Base-by-base conservation (phyloP, 1,140 invertebrate genomes). In the Brachionus calyciflorus region DNA sequence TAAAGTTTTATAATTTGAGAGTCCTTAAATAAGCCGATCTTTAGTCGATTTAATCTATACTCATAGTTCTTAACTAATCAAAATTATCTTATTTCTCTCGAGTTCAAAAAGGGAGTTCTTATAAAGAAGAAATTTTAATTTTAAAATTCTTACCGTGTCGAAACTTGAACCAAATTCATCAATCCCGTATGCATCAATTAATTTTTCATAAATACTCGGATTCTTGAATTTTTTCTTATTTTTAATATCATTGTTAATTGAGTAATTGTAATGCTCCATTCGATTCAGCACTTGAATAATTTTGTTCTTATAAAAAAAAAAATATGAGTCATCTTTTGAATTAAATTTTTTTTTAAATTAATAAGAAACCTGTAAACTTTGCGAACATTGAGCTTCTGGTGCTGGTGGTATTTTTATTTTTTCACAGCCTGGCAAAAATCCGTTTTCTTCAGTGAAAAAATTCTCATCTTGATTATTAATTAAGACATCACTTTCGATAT, bases 101-200 rank as follows among this genome's bases (percentile, higher is more conserved):
- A n/a, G n/a, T n/a, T n/a, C n/a, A n/a, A n/a, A n/a, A n/a, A n/a
- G n/a, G n/a, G n/a, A n/a, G n/a, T n/a, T n/a, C n/a, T n/a, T n/a
- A n/a, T n/a, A n/a, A n/a, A n/a, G n/a, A n/a, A n/a, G n/a, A n/a
- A n/a, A n/a, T n/a, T n/a, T n/a, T n/a, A n/a, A n/a, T n/a, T n/a
- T 7, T 9, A 12, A 12, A 70, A 70, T 30, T 24, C 26, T 51
- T 73, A 73, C 69, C 6, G n/a, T 73, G 5, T 49, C 46, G 40
- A 73, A 73, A 55, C 51, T 73, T 30, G 69, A 73, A 17, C 69
- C 69, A 26, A 73, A 73, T 17, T 73, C 69, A 30, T 73, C 69
- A 28, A 73, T 28, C n/a, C 28, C 69, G 14, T 73, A 40, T 7
- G 69, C 69, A 41, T 73, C 69, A 14, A 73, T 73, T 2, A 73